phyloP scores from a whole-genome alignment of 2,797 vertebrate genomes.

The Amblyraja radiata region DNA sequence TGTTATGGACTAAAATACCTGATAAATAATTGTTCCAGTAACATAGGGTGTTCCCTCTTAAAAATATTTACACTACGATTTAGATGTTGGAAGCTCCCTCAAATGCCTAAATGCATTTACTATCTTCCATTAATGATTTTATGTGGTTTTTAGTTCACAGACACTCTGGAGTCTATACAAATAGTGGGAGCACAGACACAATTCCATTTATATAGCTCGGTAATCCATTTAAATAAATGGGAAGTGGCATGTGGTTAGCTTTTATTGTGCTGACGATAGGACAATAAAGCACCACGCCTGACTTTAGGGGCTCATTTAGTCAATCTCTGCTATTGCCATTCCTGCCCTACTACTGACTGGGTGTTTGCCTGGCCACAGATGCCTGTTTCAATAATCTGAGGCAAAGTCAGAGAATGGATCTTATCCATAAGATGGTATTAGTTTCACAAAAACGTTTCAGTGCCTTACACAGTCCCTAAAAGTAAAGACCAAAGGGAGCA shows the following conservation, averaged over 20 bases:
- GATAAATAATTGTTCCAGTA: background rate
- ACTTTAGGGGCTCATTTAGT: background rate
- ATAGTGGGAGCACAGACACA: background rate
- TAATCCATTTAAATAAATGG: background rate
- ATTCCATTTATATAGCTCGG: background rate
- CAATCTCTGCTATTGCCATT: background rate
- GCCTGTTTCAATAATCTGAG: background rate
- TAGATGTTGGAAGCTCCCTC: background rate
- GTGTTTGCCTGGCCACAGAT: background rate
- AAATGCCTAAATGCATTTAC: background rate
- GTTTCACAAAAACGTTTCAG: background rate
- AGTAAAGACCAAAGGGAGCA: too few relatives aligned
- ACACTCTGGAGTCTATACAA: slow-evolving; percentile 20
- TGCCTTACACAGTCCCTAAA: background rate
- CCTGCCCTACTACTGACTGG: background rate
- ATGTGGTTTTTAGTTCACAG: background rate
- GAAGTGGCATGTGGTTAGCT: slow-evolving; percentile 34
- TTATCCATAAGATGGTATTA: background rate
- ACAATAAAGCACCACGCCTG: background rate
- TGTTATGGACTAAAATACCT: background rate
- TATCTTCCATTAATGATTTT: background rate
- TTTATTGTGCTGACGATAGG: slow-evolving; percentile 12
- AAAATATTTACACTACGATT: background rate
- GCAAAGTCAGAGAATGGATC: background rate
- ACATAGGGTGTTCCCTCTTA: background rate